Conservation (phyloP, 2,888 invertebrate species). For the Leptopilina syphax region DNA sequence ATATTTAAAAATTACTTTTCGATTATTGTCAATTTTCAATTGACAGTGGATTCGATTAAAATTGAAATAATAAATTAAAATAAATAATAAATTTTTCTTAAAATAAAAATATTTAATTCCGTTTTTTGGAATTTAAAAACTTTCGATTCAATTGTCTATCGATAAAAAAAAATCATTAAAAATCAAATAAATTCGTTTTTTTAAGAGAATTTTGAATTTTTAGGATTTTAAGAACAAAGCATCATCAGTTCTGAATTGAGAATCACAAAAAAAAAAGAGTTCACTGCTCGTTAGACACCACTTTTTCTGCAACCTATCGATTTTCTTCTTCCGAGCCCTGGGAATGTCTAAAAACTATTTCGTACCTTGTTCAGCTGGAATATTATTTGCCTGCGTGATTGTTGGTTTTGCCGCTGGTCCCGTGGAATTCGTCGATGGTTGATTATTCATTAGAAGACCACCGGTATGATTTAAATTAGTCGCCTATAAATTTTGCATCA, state of each 20-base stretch:
- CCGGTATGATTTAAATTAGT: constrained; percentile 73
- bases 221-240: not conserved
- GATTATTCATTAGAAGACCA: constrained; percentile 73
- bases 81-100: too few species aligned
- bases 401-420: constrained; percentile 70
- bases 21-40: too few species aligned
- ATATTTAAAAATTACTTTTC: too few species aligned
- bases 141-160: too few species aligned
- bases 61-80: too few species aligned
- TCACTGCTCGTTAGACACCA: constrained; percentile 2
- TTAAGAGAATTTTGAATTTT: too few species aligned
- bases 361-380: constrained; percentile 73
- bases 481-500: constrained; percentile 63
- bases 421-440: constrained; percentile 69
- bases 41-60: too few species aligned
- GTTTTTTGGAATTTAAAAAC: too few species aligned
- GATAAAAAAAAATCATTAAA: too few species aligned
- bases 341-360: constrained; percentile 32
- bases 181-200: too few species aligned
- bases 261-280: not conserved
- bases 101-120: too few species aligned
- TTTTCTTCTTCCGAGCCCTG: constrained; percentile 42
- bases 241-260: not conserved
- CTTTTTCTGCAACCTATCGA: constrained; percentile 30
- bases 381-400: constrained; percentile 71